Conservation (phyloP, 2,888 invertebrate genomes). For the Scaptomyza polygonia region DNA sequence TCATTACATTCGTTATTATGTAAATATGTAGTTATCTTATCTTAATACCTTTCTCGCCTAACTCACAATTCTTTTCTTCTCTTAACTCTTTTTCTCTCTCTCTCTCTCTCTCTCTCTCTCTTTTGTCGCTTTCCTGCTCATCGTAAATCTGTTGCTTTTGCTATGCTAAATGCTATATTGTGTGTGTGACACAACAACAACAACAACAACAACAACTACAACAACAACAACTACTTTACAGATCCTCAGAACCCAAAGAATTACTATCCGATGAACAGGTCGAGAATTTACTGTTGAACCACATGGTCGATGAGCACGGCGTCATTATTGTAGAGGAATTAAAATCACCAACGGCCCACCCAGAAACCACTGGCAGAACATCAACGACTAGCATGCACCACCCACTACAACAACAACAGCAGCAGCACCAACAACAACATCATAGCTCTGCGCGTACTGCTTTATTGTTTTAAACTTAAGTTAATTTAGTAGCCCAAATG, state of each 20-base stretch:
- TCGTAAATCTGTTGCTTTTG: conserved; percentile 25
- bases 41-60: not conserved
- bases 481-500: conserved; percentile 1
- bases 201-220: conserved; percentile 20
- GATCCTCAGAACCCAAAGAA: conserved; percentile 83
- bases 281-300: conserved; percentile 83
- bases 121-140: conserved; percentile 3
- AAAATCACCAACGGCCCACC: conserved; percentile 70
- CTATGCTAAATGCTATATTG: conserved; percentile 24
- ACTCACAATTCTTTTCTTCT: conserved; percentile 4
- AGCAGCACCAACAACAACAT: conserved; percentile 45
- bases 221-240: conserved; percentile 64
- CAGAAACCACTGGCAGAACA: conserved; percentile 32
- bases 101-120: not conserved
- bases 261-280: conserved; percentile 84
- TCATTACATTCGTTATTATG: conserved; percentile 2
- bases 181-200: conserved; percentile 27
- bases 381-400: conserved; percentile 55
- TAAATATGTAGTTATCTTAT: not conserved
- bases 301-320: conserved; percentile 81
- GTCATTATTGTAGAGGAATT: conserved; percentile 81
- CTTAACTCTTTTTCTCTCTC: not conserved
- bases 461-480: conserved; percentile 56
- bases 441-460: conserved; percentile 55
- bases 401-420: conserved; percentile 44